Base-by-base conservation (phyloP, 2,113 vertebrate species). In the Eulemur macaco region DNA sequence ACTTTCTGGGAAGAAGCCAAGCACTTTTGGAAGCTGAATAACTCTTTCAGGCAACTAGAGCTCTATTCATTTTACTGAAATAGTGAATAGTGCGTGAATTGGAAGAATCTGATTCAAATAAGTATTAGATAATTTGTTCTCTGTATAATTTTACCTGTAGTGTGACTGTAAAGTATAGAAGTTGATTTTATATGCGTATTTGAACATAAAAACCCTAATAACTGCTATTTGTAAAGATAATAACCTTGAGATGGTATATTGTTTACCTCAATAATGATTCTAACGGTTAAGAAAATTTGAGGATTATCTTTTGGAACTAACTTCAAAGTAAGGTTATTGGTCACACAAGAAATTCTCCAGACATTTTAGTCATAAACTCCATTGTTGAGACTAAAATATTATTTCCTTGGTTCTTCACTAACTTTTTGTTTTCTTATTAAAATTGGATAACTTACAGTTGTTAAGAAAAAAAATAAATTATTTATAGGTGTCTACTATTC, bases 1-100 rank as follows among this genome's bases (percentile, higher is more conserved):
- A 71, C 90, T 94, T 88, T 96, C 73, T 97, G 97, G 96, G 94
- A 90, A 34, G 71, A 96, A 96, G 96, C 94, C 96, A 97, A 95
- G 81, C 47, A 81, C 84, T 96, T 96, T 84, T 90, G 60, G 58
- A 87, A 76, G 76, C 69, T 96, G 58, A 97, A 94, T 93, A 95
- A 96, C 84, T 91, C 69, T 89, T 96, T 96, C 42, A 95, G 85
- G 56, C 73, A 96, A 92, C 92, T 82, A 66, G 60, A 87, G 27
- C 58, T 94, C 68, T 96, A 92, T 97, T 97, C 66, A 90, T 84
- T 87, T 89, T 39, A 69, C 54, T 71, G 45, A 95, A 96, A 97
- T 23, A 81, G 56, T 45, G 60, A 89, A 82, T 60, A 37, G 76
- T 64, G 66, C 60, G 15, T 37, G 63, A 85, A 82, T 39, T 87